A percentile compares a stretch with the other conserved stretches of the same genome.
Evolutionary conservation across 2,113 vertebrate species (phyloP).

Genomic region (Arenaria interpres): DNA sequence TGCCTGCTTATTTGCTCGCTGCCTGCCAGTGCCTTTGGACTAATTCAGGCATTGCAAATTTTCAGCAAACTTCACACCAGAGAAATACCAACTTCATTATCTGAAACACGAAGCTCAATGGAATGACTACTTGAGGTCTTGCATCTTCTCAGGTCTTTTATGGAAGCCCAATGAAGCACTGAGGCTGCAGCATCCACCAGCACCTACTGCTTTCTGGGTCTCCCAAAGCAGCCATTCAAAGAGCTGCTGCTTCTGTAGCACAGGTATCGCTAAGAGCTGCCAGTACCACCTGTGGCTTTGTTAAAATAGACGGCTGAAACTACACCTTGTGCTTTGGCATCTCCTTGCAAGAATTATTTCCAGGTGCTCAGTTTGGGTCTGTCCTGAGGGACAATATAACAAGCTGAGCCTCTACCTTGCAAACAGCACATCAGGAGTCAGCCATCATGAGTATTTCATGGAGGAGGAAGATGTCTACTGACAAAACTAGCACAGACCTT

Average conservation of each 20-base stretch:
- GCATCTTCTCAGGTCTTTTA: neutral
- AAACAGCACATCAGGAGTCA: neutral
- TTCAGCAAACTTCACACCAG: neutral
- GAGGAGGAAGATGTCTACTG: neutral
- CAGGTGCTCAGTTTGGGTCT: neutral
- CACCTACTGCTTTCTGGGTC: neutral
- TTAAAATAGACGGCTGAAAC: neutral
- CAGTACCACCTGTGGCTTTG: fast-evolving
- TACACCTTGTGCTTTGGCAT: neutral
- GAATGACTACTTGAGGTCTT: neutral
- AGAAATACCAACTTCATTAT: neutral
- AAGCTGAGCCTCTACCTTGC: neutral
- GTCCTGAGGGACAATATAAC: neutral
- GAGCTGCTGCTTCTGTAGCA: neutral
- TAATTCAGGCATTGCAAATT: neutral
- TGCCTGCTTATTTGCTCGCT: neutral
- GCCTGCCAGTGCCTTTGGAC: neutral
- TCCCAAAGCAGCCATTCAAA: neutral
- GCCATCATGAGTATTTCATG: neutral
- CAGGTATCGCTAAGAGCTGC: neutral
- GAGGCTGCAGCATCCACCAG: neutral
- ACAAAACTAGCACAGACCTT: neutral
- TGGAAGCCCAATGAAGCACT: neutral
- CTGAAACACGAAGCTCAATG: fast-evolving
- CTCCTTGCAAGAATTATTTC: neutral